Base-by-base conservation (phyloP, 2,888 invertebrate species). In the Sesamia inferens region DNA sequence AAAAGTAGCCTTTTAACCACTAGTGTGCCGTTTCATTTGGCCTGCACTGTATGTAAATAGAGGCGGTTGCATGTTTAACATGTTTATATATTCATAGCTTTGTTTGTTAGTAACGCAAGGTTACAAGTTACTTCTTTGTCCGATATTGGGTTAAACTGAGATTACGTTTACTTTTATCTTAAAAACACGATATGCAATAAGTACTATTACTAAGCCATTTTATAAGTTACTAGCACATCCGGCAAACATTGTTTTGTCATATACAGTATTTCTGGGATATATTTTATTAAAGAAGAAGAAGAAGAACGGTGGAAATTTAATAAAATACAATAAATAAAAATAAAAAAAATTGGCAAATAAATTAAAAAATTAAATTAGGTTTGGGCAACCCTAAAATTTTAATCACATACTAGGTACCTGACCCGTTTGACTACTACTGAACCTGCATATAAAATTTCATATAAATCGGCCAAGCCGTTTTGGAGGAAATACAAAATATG, bases 71-170 rank as follows among this genome's bases (percentile, higher is more conserved):
- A 88, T 90, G 89, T 88, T 88, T 80, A 86, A 84, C 85, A 88
- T 89, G 89, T 88, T 89, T 86, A 88, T 89, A 78, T 88, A 90
- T 88, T 87, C 88, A 88, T 82, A 85, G 86, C 87, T 88, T 87
- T 88, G 90, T 90, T 78, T 88, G 84, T 83, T 76, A 82, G 82
- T 76, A 74, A 79, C 80, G 78, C 92, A 90, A 91, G 92, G 92
- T 85, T 86, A 74, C 64, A 86, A 88, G 89, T 82, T 88, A 76
- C 72, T 85, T 85, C 89, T 90, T 90, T 90, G 91, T 91, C 79
- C 80, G 80, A 84, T 87, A 85, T 85, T 85, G 70, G 84, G 85
- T 85, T 88, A 82, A 85, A 84, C 81, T 79, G 66, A 67, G 84
- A 88, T 88, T 86, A 88, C n/a, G n/a, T n/a, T n/a, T 68, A 59